Base-by-base conservation (phyloP, 2,113 vertebrate genomes). In the Equus quagga region DNA sequence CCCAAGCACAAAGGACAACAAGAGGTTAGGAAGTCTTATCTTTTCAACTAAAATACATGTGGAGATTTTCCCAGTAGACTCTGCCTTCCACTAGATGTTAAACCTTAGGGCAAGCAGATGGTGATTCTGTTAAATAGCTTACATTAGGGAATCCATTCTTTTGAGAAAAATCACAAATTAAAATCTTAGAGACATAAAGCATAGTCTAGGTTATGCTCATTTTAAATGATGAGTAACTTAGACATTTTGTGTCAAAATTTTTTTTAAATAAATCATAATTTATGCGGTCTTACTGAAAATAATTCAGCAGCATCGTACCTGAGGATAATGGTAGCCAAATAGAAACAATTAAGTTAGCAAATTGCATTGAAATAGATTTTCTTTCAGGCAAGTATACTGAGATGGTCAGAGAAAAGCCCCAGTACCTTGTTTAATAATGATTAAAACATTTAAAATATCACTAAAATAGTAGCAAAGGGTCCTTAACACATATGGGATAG, bases 31-130 rank as follows among this genome's bases (percentile, higher is more conserved):
- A 75, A 94, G 79, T 51, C 56, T 81, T 94, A 49, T 62, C 41
- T 87, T 62, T 96, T 82, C 85, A 94, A 65, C 62, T 69, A 76
- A 87, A 79, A 95, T 65, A 28, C n/a, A 78, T 65, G 54, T 69
- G 44, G n/a, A 67, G n/a, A 85, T 85, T 81, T 95, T 33, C 81
- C 82, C 64, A 72, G 2, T 31, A 21, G 41, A 75, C 26, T 2
- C 9, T 82, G 6, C 67, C 56, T 91, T 96, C 24, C 14, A 83
- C 36, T 96, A 62, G 41, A 78, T 93, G 70, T 91, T 86, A 89
- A 93, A 98, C 31, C 17, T 85, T 46, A 56, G 60, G 65, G 15
- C 56, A 96, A 31, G 31, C 85, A 96, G 96, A 95, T 96, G 91
- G 85, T 31, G 23, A 86, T 80, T 87, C 49, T 92, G 26, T 83